A percentile compares a stretch with the other conserved stretches of the same genome.
These are phyloP conservation scores for Eurystomus glaucurus DNA, from an alignment of 2,797 vertebrate species.

Conservation along the genomic window DNA sequence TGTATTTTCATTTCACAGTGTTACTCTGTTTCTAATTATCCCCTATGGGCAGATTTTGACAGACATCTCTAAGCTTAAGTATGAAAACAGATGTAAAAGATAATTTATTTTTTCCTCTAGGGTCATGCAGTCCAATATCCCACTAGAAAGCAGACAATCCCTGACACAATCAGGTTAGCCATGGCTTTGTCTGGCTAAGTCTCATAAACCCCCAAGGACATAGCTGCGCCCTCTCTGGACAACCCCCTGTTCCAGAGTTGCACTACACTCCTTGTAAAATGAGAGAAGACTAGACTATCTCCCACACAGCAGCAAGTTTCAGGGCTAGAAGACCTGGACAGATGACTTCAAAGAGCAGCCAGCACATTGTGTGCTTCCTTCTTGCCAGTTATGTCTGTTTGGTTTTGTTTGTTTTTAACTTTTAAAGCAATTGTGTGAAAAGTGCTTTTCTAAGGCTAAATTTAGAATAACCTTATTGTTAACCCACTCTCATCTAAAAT, in stretches of 20 bases:
- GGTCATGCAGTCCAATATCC: not conserved
- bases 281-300: not conserved
- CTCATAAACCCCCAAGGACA: not conserved
- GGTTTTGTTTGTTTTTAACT: not conserved
- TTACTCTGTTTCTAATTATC: not conserved
- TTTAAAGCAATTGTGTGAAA: not conserved
- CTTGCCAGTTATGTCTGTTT: not conserved
- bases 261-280: not conserved
- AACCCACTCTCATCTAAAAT: not conserved
- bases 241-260: not conserved
- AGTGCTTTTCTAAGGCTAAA: not conserved
- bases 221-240: not conserved
- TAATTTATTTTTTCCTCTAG: not conserved
- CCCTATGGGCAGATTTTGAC: not conserved
- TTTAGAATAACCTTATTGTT: not conserved
- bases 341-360: not conserved
- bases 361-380: not conserved
- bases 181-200: not conserved
- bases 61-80: not conserved
- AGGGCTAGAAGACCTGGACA: not conserved
- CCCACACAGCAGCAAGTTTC: not conserved
- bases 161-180: not conserved
- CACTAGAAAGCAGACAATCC: not conserved
- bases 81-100: not conserved
- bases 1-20: not conserved